Evolutionary conservation across 1,140 invertebrate species (phyloP).

Genomic region (Drosophila neocordata): DNA sequence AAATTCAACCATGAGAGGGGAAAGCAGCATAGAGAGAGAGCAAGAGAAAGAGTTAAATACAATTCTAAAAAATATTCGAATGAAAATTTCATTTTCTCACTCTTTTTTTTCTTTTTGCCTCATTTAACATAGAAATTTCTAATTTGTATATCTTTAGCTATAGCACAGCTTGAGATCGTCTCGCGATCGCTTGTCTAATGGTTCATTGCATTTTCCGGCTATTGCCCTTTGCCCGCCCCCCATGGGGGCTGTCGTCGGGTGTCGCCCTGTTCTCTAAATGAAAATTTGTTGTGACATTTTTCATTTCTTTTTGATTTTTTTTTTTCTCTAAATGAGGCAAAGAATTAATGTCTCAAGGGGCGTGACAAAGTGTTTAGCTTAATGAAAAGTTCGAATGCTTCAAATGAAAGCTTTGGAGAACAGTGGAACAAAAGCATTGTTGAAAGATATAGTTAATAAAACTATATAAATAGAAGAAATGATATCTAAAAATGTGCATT

Average conservation of each 20-base stretch:
- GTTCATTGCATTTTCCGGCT: conserved; percentile 24
- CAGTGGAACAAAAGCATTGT: background rate
- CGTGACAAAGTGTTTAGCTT: conserved; percentile 25
- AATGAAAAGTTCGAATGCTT: conserved; percentile 19
- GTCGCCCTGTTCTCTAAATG: background rate
- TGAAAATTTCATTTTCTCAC: background rate
- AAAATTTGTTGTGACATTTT: conserved; percentile 37
- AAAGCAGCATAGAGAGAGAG: background rate
- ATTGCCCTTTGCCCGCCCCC: conserved; percentile 1
- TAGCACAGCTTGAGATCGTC: conserved; percentile 24
- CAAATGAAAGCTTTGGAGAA: background rate
- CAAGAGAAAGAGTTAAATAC: background rate
- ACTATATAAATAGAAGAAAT: no score
- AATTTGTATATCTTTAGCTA: background rate
- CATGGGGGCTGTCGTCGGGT: background rate
- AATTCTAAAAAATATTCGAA: background rate
- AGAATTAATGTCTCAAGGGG: conserved; percentile 17
- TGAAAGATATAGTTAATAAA: no score
- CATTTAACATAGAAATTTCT: conserved; percentile 16
- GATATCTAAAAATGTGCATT: no score
- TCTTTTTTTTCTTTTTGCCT: background rate
- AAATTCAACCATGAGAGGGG: background rate
- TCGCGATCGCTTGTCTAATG: conserved; percentile 26
- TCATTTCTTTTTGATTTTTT: background rate
- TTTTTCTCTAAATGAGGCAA: conserved; percentile 21